A percentile compares a stretch with the other conserved stretches of the same genome.
phyloP scores from a whole-genome alignment of 2,113 vertebrate genomes.

The Rhinichthys klamathensis region DNA sequence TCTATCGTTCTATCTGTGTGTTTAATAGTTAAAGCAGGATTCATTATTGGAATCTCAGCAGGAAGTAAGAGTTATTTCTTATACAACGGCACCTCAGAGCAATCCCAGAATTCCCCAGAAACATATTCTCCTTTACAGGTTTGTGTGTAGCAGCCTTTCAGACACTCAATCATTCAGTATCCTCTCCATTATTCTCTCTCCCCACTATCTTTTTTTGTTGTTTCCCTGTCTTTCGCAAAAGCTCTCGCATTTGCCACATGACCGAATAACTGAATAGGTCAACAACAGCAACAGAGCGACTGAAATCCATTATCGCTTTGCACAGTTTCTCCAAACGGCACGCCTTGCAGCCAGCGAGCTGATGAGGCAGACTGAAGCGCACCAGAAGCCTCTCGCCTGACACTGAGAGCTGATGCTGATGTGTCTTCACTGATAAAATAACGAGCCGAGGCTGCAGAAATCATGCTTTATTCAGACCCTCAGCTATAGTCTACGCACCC shows the following conservation, averaged over 20 bases:
- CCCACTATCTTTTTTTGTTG: not conserved
- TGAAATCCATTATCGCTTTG: constrained; percentile 64
- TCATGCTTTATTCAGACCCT: constrained; percentile 71
- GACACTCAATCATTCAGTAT: constrained; percentile 75
- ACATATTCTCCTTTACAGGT: constrained; percentile 44
- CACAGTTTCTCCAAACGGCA: constrained; percentile 71
- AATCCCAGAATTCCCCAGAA: constrained; percentile 39
- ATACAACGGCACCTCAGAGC: constrained; percentile 3
- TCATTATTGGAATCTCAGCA: constrained; percentile 3
- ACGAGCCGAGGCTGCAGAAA: constrained; percentile 64
- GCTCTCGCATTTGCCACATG: constrained; percentile 70
- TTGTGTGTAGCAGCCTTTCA: constrained; percentile 48
- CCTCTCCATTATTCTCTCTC: constrained; percentile 5
- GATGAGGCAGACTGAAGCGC: constrained; percentile 66
- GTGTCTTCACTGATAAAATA: constrained; percentile 66
- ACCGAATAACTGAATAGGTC: constrained; percentile 74
- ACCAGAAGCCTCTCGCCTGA: constrained; percentile 45
- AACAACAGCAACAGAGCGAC: constrained; percentile 67
- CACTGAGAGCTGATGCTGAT: constrained; percentile 55
- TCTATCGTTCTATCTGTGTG: not conserved
- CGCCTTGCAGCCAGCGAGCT: constrained; percentile 71
- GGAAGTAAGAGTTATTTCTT: not conserved
- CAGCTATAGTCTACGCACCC: constrained; percentile 21
- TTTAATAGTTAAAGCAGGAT: not conserved
- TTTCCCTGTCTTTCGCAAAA: constrained; percentile 50